Evolutionary conservation across 92 coral and sea anemone genomes (phyloP).

Genomic region (Plumapathes pennacea): DNA sequence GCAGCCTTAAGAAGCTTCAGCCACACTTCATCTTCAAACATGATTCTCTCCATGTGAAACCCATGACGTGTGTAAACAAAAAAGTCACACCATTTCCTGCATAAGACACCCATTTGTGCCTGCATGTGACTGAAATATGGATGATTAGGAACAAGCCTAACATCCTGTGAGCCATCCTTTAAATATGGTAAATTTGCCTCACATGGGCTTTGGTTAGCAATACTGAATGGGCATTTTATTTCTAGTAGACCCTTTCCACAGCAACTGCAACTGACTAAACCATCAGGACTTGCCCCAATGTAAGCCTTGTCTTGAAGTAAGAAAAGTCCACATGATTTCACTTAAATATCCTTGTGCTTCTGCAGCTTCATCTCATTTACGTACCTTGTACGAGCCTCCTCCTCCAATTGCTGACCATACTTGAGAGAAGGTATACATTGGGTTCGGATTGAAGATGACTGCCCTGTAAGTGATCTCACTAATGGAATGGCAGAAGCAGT

Average conservation of each 20-base stretch:
- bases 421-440: constrained; percentile 26
- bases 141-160: constrained; percentile 25
- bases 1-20: constrained; percentile 23
- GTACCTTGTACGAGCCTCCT: constrained; percentile 28
- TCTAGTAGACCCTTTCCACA: constrained; percentile 36
- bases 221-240: constrained; percentile 17
- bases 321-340: constrained; percentile 30
- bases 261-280: constrained; percentile 25
- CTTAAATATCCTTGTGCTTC: constrained; percentile 31
- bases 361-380: constrained; percentile 22
- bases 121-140: constrained; percentile 50
- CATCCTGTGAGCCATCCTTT: not conserved
- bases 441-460: constrained; percentile 6
- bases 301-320: constrained; percentile 5
- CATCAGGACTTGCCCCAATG: constrained; percentile 50
- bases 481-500: constrained; percentile 26
- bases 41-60: constrained; percentile 38
- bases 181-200: constrained; percentile 12
- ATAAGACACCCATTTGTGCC: constrained; percentile 37
- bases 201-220: constrained; percentile 13
- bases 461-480: constrained; percentile 12
- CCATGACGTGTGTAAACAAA: constrained; percentile 49
- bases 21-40: constrained; percentile 40
- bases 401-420: constrained; percentile 47
- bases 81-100: constrained; percentile 46